Conservation (phyloP, 2,888 invertebrate species). For the Cylloceria caligata region DNA sequence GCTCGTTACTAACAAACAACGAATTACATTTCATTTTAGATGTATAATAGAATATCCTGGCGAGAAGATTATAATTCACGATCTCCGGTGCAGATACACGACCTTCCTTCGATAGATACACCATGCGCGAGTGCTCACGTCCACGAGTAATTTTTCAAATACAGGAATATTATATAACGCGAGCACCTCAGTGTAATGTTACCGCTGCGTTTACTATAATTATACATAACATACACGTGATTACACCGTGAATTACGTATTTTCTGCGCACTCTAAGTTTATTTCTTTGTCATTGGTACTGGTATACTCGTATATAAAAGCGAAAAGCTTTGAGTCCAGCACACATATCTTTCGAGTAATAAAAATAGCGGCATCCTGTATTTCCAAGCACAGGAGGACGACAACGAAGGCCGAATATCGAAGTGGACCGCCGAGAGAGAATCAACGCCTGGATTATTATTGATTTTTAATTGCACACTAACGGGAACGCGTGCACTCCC, state of each 20-base stretch:
- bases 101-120: conserved; percentile 4
- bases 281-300: conserved; percentile 1
- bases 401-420: conserved; percentile 12
- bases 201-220: conserved; percentile 67
- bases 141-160: conserved; percentile 70
- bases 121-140: conserved; percentile 18
- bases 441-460: conserved; percentile 64
- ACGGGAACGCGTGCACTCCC: conserved; percentile 56
- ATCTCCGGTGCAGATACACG: conserved; percentile 50
- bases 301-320: background rate
- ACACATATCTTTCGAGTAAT: background rate
- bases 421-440: conserved; percentile 40
- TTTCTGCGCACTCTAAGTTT: background rate
- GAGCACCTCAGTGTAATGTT: conserved; percentile 64
- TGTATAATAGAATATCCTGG: background rate
- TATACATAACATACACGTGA: conserved; percentile 65
- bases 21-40: background rate
- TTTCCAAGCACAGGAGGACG: background rate
- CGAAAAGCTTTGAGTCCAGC: background rate
- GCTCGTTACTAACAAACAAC: conserved; percentile 20
- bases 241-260: conserved; percentile 62
- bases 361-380: background rate
- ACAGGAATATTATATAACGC: conserved; percentile 72
- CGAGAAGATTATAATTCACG: conserved; percentile 56
- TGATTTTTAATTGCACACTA: conserved; percentile 69